phyloP scores from a whole-genome alignment of 2,888 invertebrate genomes.

The Lochmaea capreae region DNA sequence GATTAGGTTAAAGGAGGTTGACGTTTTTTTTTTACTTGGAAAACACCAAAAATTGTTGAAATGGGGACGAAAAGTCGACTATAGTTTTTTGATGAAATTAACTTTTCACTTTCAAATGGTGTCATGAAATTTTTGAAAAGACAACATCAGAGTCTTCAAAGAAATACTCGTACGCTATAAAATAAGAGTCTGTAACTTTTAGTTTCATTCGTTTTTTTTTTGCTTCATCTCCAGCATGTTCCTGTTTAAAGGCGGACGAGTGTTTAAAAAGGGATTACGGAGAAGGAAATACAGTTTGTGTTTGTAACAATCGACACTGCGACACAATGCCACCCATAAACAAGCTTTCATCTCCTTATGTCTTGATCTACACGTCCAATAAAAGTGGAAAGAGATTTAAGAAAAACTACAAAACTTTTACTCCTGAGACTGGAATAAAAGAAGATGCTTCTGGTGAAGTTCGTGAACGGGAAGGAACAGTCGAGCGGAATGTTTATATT shows the following conservation, averaged over 20 bases:
- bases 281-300: constrained; percentile 69
- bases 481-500: not conserved
- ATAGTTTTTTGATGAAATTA: too few relatives aligned
- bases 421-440: not conserved
- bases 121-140: too few relatives aligned
- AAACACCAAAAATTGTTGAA: too few relatives aligned
- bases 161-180: too few relatives aligned
- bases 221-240: constrained; percentile 11
- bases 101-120: too few relatives aligned
- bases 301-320: constrained; percentile 78
- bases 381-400: constrained; percentile 69
- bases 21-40: too few relatives aligned
- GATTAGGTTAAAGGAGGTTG: too few relatives aligned
- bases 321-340: constrained; percentile 71
- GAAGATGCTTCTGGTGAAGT: not conserved
- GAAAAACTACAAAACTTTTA: constrained; percentile 23
- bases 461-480: not conserved
- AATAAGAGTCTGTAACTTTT: not conserved
- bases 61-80: too few relatives aligned
- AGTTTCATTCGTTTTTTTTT: not conserved
- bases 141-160: too few relatives aligned
- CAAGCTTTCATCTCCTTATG: constrained; percentile 53
- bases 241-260: not conserved
- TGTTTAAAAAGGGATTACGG: constrained; percentile 41
- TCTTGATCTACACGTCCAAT: constrained; percentile 71